Base-by-base conservation (phyloP, 1,140 invertebrate species). In the Cryptotermes secundus region DNA sequence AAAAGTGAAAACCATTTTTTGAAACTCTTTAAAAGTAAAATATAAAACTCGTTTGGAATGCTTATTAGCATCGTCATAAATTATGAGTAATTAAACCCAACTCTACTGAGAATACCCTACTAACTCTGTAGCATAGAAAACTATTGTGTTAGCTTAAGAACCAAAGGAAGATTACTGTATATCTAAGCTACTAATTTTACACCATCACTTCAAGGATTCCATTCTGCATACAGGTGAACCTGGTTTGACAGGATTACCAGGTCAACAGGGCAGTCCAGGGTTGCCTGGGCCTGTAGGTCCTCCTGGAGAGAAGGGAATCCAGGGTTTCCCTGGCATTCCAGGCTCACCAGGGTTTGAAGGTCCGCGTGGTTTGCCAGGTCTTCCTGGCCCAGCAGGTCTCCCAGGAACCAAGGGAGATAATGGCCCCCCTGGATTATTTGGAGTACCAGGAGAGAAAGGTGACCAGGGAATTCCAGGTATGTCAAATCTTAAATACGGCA, bases 401-500 rank as follows among this genome's bases (percentile, higher is more conserved):
- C 35, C 83, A 42, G 89, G 88, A 35, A 53, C 83, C 34, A 87
- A 87, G 53, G 95, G 95, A 81, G 92, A 95, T 84, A 89, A 87
- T 86, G 95, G 95, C 49, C 87, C 89, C 49, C 89, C 91, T 79
- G 95, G 94, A 81, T 86, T 88, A 79, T 90, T 92, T 88, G 94
- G 95, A 49, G 88, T 91, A 3, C 90, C 93, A 89, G 95, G 95
- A 16, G 36, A 86, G 10, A 93, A 93, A 87, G 95, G 95, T 86
- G 91, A 93, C 82, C 88, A 87, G 82, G 95, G 95, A 83, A 88
- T 88, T 24, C 82, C 87, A 72, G 94, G 93, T 89, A 31, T 82
- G 81, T n/a, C 84, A 26, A 72, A 87, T 86, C 90, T 89, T 49
- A 85, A 49, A 22, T 19, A 49, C 14, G 22, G 22, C 22, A 1